Evolutionary conservation across 1,140 invertebrate species (phyloP).

Genomic region (Pantala flavescens): DNA sequence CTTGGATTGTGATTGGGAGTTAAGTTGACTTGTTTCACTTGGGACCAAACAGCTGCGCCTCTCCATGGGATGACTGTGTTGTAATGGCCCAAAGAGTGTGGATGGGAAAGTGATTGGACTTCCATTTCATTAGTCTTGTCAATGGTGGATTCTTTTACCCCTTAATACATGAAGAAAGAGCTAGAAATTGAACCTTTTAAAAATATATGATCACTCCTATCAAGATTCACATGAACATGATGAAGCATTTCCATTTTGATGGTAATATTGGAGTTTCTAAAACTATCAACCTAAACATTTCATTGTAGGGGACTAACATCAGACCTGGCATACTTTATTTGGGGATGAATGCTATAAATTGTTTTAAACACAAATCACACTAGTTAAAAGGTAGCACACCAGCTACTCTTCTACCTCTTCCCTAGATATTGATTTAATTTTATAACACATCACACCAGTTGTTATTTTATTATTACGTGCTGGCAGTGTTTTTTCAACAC

Average conservation of each 20-base stretch:
- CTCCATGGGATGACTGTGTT: constrained; percentile 3
- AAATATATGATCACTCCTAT: constrained; percentile 11
- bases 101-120: not conserved
- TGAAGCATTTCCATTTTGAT: constrained; percentile 7
- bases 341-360: not conserved
- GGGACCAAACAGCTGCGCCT: constrained; percentile 15
- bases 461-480: constrained; percentile 7
- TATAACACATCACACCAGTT: not conserved
- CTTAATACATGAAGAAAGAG: not conserved
- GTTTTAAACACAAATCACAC: not conserved
- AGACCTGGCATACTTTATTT: not conserved
- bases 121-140: not conserved
- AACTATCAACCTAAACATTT: not conserved
- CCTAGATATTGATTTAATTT: constrained; percentile 10
- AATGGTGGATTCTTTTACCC: constrained; percentile 13
- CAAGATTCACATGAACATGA: not conserved
- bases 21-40: constrained; percentile 13
- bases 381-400: constrained; percentile 5
- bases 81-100: constrained; percentile 12
- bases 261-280: not conserved
- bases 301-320: constrained; percentile 2
- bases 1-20: constrained; percentile 12
- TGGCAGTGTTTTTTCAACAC: constrained; percentile 1
- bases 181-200: constrained; percentile 13
- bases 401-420: constrained; percentile 8